Conservation (phyloP, 1,140 invertebrate genomes). For the Sesamia nonagrioides region DNA sequence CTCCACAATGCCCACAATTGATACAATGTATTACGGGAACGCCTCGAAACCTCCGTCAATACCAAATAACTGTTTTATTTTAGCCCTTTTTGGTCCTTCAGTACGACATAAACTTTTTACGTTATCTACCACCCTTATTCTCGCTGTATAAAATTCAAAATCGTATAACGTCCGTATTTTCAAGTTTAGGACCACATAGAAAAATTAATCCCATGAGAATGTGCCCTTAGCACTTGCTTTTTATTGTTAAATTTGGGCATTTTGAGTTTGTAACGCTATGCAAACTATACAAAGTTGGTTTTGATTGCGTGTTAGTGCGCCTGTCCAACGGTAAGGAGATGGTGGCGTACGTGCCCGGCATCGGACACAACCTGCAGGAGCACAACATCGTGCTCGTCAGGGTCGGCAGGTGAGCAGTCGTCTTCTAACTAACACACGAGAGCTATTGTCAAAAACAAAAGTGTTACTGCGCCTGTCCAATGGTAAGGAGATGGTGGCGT, state of each 20-base stretch:
- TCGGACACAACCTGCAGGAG: no score
- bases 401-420: no score
- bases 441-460: no score
- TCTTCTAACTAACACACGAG: not conserved
- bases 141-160: not conserved
- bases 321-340: not conserved
- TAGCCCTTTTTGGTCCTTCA: constrained; percentile 29
- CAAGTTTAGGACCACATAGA: not conserved
- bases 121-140: not conserved
- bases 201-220: constrained; percentile 55
- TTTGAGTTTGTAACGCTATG: constrained; percentile 54
- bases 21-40: no score
- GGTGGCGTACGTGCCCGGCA: no score
- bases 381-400: no score
- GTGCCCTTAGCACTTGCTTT: constrained; percentile 57
- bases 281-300: constrained; percentile 29
- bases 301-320: no score
- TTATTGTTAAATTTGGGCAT: no score
- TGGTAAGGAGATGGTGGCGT: no score
- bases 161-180: not conserved
- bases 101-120: not conserved
- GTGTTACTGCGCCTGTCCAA: no score
- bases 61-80: constrained; percentile 50
- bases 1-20: no score
- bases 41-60: no score